Base-by-base conservation (phyloP, 2,113 vertebrate genomes). In the Pitta sordida region DNA sequence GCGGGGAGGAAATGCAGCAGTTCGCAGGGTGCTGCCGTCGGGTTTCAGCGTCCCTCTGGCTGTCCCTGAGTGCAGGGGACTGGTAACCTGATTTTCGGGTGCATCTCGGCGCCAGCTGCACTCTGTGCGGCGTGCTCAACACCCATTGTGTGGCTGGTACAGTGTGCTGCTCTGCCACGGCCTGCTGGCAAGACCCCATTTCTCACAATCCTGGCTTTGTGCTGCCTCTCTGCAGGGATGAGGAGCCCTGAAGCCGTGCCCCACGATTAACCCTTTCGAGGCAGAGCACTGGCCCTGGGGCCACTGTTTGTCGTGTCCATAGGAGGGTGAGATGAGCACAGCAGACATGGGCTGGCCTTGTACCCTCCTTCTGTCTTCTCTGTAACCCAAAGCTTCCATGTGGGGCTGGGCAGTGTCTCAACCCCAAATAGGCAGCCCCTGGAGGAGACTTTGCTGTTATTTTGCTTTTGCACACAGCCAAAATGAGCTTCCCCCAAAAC, bases 171-270 rank as follows among this genome's bases (percentile, higher is more conserved):
- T 94, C 77, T 88, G 85, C 94, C 51, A 70, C 2, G 6, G 64
- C 78, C 76, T 63, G 30, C 78, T 94, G 92, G 91, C 96, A 93
- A 91, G 93, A 92, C 86, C 88, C 67, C 62, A 8, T 96, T 94
- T 95, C 90, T 96, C 78, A 96, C 97, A 97, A 96, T 97, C 91
- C 92, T 70, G 64, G 92, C 96, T 96, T 97, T 97, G 96, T 97
- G 86, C 59, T 94, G 93, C 80, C 65, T 83, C 73, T 91, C 64
- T 41, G 74, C 85, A 23, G 85, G 74, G 82, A 91, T 68, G 89
- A 83, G 2, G 20, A 93, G 91, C 76, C 81, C 93, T 59, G 85
- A 85, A 88, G 70, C 92, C 20, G 82, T 94, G 91, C 86, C 60
- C 34, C n/a, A 37, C 0, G 5, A 26, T 96, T 97, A 97, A 97